Percentiles rank a stretch among this genome's conserved stretches.
These are phyloP conservation scores for Vidua chalybeata DNA, from an alignment of 2,113 vertebrate species.

Conservation along the genomic window DNA sequence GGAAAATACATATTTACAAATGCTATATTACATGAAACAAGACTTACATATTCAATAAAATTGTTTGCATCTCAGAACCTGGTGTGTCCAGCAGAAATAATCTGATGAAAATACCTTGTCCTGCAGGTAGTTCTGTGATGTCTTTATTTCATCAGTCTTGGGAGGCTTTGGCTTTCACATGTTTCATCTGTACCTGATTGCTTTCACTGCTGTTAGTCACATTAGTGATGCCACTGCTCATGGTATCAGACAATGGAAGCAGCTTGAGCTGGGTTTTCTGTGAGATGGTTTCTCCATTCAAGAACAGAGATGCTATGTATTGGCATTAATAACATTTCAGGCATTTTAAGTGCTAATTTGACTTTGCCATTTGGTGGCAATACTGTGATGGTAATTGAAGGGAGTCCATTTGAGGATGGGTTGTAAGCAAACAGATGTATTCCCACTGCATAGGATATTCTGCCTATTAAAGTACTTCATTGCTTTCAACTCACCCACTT, in stretches of 20 bases:
- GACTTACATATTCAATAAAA: neutral
- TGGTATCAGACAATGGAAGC: neutral
- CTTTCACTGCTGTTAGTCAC: neutral
- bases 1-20: neutral
- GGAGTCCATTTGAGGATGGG: neutral
- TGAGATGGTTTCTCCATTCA: neutral
- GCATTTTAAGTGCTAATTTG: neutral
- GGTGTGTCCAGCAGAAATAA: neutral
- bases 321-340: neutral
- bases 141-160: neutral
- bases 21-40: neutral
- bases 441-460: neutral
- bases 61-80: neutral
- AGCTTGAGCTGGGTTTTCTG: neutral
- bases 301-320: neutral
- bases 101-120: neutral
- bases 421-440: neutral
- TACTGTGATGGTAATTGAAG: neutral
- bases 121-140: neutral
- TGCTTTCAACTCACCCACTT: neutral
- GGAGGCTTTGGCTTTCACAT: neutral
- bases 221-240: neutral
- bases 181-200: neutral
- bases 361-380: slow-evolving; percentile 10
- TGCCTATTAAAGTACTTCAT: neutral